A percentile compares a stretch with the other conserved stretches of the same genome.
These are phyloP conservation scores for Eilema griseolum DNA, from an alignment of 2,888 invertebrate species.

Conservation along the genomic window DNA sequence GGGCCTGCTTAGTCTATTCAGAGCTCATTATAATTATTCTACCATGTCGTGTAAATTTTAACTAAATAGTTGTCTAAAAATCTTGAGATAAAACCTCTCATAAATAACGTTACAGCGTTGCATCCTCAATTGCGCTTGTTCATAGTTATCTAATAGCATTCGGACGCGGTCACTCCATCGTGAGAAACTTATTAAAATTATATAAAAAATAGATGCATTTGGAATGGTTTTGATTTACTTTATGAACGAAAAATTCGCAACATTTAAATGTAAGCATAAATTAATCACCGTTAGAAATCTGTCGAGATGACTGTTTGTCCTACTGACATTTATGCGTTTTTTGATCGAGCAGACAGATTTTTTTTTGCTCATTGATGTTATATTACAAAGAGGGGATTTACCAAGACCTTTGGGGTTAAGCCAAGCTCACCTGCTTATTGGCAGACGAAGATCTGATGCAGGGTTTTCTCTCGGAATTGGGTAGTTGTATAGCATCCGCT, in stretches of 20 bases:
- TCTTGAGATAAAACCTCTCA: slow-evolving; percentile 27
- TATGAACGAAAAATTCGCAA: slow-evolving; percentile 33
- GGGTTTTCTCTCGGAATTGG: not conserved
- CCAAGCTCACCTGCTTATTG: not conserved
- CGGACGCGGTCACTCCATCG: slow-evolving; percentile 14
- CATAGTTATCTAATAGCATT: slow-evolving; percentile 39
- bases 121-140: slow-evolving; percentile 40
- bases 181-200: slow-evolving; percentile 32
- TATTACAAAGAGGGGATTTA: not conserved
- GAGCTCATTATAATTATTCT: not conserved
- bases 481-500: no score
- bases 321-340: slow-evolving; percentile 10
- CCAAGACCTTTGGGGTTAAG: not conserved
- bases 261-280: slow-evolving; percentile 20
- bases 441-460: not conserved
- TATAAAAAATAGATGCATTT: slow-evolving; percentile 39
- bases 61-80: slow-evolving; percentile 7
- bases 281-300: slow-evolving; percentile 19
- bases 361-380: not conserved
- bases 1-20: not conserved
- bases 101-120: slow-evolving; percentile 40
- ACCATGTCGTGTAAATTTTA: slow-evolving; percentile 7
- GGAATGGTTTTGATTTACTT: slow-evolving; percentile 38
- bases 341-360: slow-evolving; percentile 2
- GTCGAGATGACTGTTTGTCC: slow-evolving; percentile 11